These are phyloP conservation scores for Leucoraja erinaceus DNA, from an alignment of 2,113 vertebrate species.

Conservation along the genomic window DNA sequence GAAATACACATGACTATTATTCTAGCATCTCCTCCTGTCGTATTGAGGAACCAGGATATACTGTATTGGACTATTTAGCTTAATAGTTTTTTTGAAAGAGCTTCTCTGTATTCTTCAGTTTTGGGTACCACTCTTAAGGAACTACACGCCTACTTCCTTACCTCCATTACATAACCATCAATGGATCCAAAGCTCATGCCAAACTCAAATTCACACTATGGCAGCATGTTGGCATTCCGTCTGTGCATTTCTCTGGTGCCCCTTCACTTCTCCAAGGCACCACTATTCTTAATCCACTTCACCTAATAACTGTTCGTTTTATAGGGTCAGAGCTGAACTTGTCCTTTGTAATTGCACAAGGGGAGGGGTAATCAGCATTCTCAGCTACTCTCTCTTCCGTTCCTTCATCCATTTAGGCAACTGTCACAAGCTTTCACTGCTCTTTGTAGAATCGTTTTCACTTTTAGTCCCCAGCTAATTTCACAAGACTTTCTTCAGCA, in stretches of 20 bases:
- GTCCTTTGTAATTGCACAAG: conserved; percentile 30
- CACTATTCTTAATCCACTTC: conserved; percentile 30
- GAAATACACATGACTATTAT: neutral
- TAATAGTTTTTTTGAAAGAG: neutral
- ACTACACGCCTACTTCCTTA: neutral
- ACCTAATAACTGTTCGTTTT: neutral
- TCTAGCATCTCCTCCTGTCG: neutral
- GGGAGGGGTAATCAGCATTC: conserved; percentile 37
- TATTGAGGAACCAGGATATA: neutral
- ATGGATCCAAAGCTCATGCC: neutral
- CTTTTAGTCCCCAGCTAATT: conserved; percentile 17
- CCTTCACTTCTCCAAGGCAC: conserved; percentile 20
- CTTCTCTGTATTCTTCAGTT: conserved; percentile 3
- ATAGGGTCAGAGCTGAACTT: conserved; percentile 27
- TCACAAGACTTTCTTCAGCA: conserved; percentile 23
- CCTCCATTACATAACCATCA: neutral
- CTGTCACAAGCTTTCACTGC: conserved; percentile 32
- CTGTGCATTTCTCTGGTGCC: neutral
- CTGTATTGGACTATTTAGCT: neutral
- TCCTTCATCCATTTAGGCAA: conserved; percentile 17
- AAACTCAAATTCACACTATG: conserved; percentile 17
- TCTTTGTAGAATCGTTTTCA: neutral
- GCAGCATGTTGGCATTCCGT: neutral
- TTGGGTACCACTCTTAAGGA: neutral
- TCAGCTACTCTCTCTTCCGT: conserved; percentile 8